Evolutionary conservation across 2,113 vertebrate species (phyloP), one percentile per base, ranked within the genome.

Genomic region (Ornithorhynchus anatinus): DNA sequence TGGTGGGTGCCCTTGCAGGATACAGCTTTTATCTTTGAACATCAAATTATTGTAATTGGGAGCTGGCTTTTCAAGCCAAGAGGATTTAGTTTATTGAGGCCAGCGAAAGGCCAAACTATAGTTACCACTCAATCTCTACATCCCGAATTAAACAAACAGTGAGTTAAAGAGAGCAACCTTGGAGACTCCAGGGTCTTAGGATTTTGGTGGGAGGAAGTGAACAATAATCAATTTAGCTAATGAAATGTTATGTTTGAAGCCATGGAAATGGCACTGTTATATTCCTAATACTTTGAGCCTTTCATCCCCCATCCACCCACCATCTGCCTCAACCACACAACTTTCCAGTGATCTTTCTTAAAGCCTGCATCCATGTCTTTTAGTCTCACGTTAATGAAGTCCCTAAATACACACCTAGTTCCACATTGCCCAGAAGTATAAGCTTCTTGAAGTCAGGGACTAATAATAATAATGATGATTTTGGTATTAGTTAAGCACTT

Each of bases 221-320:
- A 48, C 53, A 15, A 19, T 47, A 23, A 52, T 51, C 51, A 59
- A 27, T 63, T 59, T 62, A 60, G 27, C 56, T 67, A 33, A 51
- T 57, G 27, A 50, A 32, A 54, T 54, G 50, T 58, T 69, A 16
- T 50, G n/a, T 25, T 12, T 23, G 50, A 75, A 22, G 42, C 25
- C 60, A n/a, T 63, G n/a, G 10, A 33, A 53, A 38, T 59, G 42
- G 36, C 57, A 53, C 50, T 58, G n/a, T 77, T 74, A 45, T 64
- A 69, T 27, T 17, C 8, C 47, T 10, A 50, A 10, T 17, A 50
- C 19, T 50, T 27, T 50, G 7, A 5, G 25, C 31, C 25, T 50
- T 50, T 48, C 36, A 10, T 52, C 25, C 19, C 31, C 5, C 48
- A 7, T n/a, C 48, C 12, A 51, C 11, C 16, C 15, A 31, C 51